A percentile compares a stretch with the other conserved stretches of the same genome.
Conservation (phyloP, 2,888 invertebrate genomes). For the Cantharis lateralis region DNA sequence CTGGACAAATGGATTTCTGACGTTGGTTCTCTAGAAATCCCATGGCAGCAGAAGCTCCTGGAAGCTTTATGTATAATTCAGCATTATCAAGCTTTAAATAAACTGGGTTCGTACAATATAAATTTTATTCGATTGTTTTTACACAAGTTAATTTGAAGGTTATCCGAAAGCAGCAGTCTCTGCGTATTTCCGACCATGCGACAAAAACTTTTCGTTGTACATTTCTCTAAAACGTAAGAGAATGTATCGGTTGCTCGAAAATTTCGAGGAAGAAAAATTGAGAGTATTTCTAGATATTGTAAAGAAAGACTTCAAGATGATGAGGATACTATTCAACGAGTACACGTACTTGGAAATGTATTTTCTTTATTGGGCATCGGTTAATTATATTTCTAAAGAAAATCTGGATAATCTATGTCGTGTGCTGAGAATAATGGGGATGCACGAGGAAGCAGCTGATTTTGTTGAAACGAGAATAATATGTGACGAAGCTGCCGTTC, state of each 20-base stretch:
- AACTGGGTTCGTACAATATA: slow-evolving; percentile 48
- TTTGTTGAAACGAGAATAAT: no score
- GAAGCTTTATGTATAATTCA: slow-evolving; percentile 61
- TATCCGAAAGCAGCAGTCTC: slow-evolving; percentile 33
- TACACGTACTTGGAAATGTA: slow-evolving; percentile 45
- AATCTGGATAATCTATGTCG: slow-evolving; percentile 39
- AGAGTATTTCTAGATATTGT: slow-evolving; percentile 38
- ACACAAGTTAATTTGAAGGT: slow-evolving; percentile 32
- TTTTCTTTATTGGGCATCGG: slow-evolving; percentile 46
- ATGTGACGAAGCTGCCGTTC: no score
- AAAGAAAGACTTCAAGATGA: slow-evolving; percentile 35
- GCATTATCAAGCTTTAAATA: slow-evolving; percentile 52
- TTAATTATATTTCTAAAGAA: slow-evolving; percentile 37
- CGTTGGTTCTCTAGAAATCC: no score
- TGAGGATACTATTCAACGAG: slow-evolving; percentile 30
- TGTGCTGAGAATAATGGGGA: slow-evolving; percentile 43
- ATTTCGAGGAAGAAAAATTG: slow-evolving; percentile 47
- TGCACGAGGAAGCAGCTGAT: slow-evolving; percentile 3
- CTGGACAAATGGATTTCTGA: slow-evolving; percentile 44
- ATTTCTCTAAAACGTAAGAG: slow-evolving; percentile 58
- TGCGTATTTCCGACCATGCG: slow-evolving; percentile 37
- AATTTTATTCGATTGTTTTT: not conserved
- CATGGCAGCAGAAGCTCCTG: slow-evolving; percentile 53
- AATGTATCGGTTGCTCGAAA: slow-evolving; percentile 56
- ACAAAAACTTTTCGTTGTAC: slow-evolving; percentile 40